Percentiles rank a stretch among this genome's conserved stretches.
Evolutionary conservation across 1,140 invertebrate species (phyloP).

Genomic region (Parapsyche elsis): DNA sequence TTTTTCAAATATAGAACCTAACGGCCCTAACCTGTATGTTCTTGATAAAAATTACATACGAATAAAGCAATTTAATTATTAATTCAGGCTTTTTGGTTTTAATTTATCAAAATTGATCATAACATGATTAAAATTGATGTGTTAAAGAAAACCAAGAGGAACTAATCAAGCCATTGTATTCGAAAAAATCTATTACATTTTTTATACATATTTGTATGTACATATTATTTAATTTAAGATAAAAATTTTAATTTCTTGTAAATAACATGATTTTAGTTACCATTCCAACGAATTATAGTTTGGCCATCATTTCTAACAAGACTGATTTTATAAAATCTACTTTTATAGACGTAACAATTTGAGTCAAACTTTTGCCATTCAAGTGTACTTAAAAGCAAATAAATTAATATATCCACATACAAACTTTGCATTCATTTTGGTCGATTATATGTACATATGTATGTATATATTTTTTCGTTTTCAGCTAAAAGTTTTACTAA

Average conservation of each 20-base stretch:
- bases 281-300: conserved; percentile 53
- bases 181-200: conserved; percentile 23
- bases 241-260: conserved; percentile 17
- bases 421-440: background rate
- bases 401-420: conserved; percentile 14
- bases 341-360: conserved; percentile 42
- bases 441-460: too few relatives aligned
- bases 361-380: conserved; percentile 51
- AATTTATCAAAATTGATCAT: too few relatives aligned
- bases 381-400: conserved; percentile 50
- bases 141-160: too few relatives aligned
- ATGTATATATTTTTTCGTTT: too few relatives aligned
- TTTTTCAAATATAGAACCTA: too few relatives aligned
- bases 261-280: conserved; percentile 52
- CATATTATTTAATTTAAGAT: background rate
- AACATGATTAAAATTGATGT: too few relatives aligned
- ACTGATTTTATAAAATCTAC: conserved; percentile 54
- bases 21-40: too few relatives aligned
- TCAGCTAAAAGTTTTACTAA: too few relatives aligned
- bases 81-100: too few relatives aligned
- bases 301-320: conserved; percentile 56
- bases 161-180: background rate
- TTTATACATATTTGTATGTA: background rate
- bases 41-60: too few relatives aligned
- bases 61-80: too few relatives aligned